Evolutionary conservation across 2,888 invertebrate genomes (phyloP), one percentile per base, ranked within the genome.

Genomic region (Dorcus parallelipipedus): DNA sequence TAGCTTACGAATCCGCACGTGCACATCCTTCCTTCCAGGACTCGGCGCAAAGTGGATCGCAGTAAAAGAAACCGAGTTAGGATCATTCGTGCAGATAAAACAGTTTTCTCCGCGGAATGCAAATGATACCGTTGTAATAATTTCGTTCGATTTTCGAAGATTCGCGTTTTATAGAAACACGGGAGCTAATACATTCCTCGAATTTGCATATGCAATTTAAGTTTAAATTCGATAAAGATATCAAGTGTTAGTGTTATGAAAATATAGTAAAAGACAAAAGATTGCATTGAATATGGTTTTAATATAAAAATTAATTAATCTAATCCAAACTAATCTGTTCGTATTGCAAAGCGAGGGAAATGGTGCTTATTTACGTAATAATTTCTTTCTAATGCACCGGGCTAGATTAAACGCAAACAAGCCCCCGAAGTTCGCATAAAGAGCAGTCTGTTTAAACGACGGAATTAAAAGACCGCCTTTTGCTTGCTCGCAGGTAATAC

Each of bases 111-210:
- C 40, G 47, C 42, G 54, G 61, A 58, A 61, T 61, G 58, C 53
- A 61, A 61, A 61, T 58, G 52, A 38, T 40, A 48, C 51, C 55
- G 52, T 52, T 59, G 56, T 55, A 55, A 59, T 59, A 59, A 59
- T 55, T 59, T 55, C 38, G 45, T 56, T 55, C 43, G 49, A 47
- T 56, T 23, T 43, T 54, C 52, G 52, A 54, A 52, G 59, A 59
- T 59, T 59, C 56, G 49, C 56, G 56, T 56, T 14, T 14, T 56
- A 6, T 4, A 6, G 7, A 33, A 33, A 33, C 6, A 33, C 26
- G 4, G 26, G 5, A 2, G 4, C 26, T 26, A 26, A 5, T 26
- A 26, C 26, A 2, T 26, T 26, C 26, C 26, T 5, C 26, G 26
- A 33, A 33, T 33, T 7, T 33, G 26, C 26, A 7, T 6, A 33